A percentile compares a stretch with the other conserved stretches of the same genome.
Evolutionary conservation across 2,888 invertebrate genomes (phyloP).

Genomic region (Cephus pulcher): DNA sequence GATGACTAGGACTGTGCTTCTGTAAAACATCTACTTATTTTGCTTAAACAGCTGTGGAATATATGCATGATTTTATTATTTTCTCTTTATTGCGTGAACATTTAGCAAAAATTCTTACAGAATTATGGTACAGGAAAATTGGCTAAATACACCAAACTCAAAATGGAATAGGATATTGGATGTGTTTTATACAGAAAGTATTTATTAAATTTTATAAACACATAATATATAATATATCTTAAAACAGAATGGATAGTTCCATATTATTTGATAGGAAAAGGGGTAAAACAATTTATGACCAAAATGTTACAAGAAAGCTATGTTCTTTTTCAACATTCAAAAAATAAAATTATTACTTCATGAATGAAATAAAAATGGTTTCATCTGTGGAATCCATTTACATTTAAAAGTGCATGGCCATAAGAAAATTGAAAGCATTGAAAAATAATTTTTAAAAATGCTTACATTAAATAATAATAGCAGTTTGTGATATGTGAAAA

Average conservation of each 20-base stretch:
- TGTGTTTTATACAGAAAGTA: neutral
- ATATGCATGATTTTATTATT: neutral
- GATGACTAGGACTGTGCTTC: too few species aligned
- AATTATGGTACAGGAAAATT: neutral
- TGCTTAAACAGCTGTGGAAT: neutral
- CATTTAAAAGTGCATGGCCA: neutral
- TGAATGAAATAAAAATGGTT: neutral
- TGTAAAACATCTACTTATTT: too few species aligned
- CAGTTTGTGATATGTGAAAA: constrained; percentile 23
- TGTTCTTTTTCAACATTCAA: neutral
- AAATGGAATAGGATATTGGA: neutral
- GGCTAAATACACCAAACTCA: too few species aligned
- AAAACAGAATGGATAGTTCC: neutral
- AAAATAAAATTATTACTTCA: neutral
- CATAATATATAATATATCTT: neutral
- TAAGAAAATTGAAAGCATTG: neutral
- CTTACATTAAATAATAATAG: neutral
- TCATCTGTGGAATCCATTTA: neutral
- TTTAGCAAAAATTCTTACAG: neutral
- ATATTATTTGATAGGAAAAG: neutral
- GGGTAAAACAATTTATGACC: neutral
- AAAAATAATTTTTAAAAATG: neutral
- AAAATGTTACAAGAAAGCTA: neutral
- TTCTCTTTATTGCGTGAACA: neutral
- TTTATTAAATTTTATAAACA: neutral